These are phyloP conservation scores for Notarius quadriscutis DNA, from an alignment of 2,113 vertebrate genomes.

Conservation along the genomic window DNA sequence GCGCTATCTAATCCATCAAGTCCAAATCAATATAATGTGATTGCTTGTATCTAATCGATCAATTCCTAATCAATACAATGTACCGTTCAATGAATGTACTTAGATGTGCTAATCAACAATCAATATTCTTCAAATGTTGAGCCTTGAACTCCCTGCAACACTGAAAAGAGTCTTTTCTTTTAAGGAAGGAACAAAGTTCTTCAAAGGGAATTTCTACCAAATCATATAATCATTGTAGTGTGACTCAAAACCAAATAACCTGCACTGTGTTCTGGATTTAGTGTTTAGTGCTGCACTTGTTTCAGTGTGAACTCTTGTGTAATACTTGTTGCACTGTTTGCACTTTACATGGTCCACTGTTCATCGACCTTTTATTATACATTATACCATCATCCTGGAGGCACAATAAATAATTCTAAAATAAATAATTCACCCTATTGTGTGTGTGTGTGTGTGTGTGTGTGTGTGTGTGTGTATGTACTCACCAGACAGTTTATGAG, in stretches of 20 bases:
- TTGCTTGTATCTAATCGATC: not conserved
- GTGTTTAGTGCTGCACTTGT: not conserved
- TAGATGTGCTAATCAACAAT: not conserved
- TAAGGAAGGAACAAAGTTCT: not conserved
- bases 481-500: too few species aligned
- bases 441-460: not conserved
- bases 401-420: not conserved
- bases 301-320: not conserved
- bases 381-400: not conserved
- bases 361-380: not conserved
- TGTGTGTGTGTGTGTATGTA: not conserved
- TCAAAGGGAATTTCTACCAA: not conserved
- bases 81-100: too few species aligned
- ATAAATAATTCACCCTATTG: not conserved
- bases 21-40: too few species aligned
- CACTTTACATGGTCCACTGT: not conserved
- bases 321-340: not conserved
- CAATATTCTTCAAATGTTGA: not conserved
- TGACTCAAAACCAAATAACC: conserved; percentile 3
- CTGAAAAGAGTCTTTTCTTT: not conserved
- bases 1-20: not conserved
- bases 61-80: not conserved
- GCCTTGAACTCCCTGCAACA: not conserved
- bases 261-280: not conserved
- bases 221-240: not conserved